Base-by-base conservation (phyloP, 2,113 vertebrate genomes). In the Microtus oregoni region DNA sequence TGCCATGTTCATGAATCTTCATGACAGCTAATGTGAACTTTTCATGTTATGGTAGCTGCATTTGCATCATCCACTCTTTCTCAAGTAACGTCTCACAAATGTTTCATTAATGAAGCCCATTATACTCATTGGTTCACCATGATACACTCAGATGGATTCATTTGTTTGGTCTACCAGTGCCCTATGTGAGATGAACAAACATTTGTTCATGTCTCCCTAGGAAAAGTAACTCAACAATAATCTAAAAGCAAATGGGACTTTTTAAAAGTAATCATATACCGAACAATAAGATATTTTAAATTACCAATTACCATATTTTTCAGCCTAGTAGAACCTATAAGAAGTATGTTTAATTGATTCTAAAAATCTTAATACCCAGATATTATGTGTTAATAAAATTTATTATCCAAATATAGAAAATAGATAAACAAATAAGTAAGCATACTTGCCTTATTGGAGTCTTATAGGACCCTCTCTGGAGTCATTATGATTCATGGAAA, bases 341-440 rank as follows among this genome's bases (percentile, higher is more conserved):
- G 67, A 61, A 4, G 15, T 14, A 92, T 89, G 92, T 95, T 10
- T 41, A 58, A 85, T 93, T 93, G 17, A 85, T 87, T 79, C 12
- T 93, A 22, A 95, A 55, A 93, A 58, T 87, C 17, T 94, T 65
- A 75, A 47, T 63, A 13, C 91, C 41, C 68, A 41, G 87, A 92
- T 83, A 8, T 55, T 52, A 47, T 44, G 24, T 67, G 20, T 61
- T 91, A 24, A 67, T 14, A 85, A 94, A 93, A 63, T 77, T 17
- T 35, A 0, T 35, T 95, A 19, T 70, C 11, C 20, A 82, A 82
- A 82, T 61, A 38, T 5, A 12, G 13, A 73, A 47, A 35, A 17
- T 22, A 81, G 65, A 90, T 65, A 88, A 52, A 75, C 26, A 89
- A 77, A 94, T 38, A 78, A 92, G 35, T 10, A 94, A 73, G 0